Evolutionary conservation across 2,113 vertebrate genomes (phyloP).

Genomic region (Heteronetta atricapilla): DNA sequence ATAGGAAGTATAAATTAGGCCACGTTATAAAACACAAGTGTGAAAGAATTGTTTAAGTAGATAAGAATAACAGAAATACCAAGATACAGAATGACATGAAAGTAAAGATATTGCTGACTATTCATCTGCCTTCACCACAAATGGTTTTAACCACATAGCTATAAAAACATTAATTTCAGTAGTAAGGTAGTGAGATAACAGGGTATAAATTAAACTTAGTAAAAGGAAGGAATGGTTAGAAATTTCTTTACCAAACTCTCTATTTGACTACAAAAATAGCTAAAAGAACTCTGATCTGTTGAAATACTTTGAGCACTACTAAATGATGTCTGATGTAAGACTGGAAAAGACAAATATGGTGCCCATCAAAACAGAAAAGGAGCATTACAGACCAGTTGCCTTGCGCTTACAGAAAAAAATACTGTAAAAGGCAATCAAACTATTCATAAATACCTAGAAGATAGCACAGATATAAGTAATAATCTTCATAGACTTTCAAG

Average conservation of each 20-base stretch:
- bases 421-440: neutral
- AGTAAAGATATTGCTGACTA: neutral
- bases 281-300: neutral
- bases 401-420: neutral
- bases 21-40: neutral
- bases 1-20: neutral
- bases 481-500: neutral
- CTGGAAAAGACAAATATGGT: neutral
- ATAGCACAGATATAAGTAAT: neutral
- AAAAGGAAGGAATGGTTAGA: neutral
- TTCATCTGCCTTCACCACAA: neutral
- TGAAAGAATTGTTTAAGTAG: neutral
- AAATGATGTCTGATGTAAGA: neutral
- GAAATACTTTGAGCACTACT: neutral
- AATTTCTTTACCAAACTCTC: neutral
- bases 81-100: neutral
- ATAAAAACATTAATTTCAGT: neutral
- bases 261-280: neutral
- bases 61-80: neutral
- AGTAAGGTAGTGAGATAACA: neutral
- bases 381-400: neutral
- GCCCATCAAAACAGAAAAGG: neutral
- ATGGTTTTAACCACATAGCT: neutral
- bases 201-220: neutral
- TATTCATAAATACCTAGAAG: neutral